Conservation (phyloP, 2,113 vertebrate genomes). For the Vanacampus margaritifer region DNA sequence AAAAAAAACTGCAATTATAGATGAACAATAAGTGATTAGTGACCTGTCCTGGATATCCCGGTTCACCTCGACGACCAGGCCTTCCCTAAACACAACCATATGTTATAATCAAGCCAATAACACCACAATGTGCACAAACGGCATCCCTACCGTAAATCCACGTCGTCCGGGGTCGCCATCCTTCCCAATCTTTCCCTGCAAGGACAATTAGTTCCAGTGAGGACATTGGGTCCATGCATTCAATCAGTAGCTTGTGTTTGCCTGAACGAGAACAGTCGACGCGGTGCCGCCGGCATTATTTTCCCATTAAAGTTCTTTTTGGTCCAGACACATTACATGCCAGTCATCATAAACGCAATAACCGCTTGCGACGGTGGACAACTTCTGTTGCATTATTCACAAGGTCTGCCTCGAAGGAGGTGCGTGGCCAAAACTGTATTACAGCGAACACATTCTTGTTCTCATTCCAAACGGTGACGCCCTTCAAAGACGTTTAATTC, state of each 20-base stretch:
- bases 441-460: neutral
- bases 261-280: neutral
- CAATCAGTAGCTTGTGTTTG: neutral
- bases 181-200: constrained; percentile 85
- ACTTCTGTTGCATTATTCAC: constrained; percentile 1
- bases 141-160: constrained; percentile 73
- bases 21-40: constrained; percentile 4
- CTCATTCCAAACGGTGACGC: neutral
- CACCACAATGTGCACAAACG: neutral
- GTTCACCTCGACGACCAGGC: constrained; percentile 28
- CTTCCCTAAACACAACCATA: constrained; percentile 41
- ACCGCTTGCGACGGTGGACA: neutral
- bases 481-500: neutral
- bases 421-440: neutral
- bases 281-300: neutral
- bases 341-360: constrained; percentile 11
- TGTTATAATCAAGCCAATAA: constrained; percentile 17
- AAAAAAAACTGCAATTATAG: neutral
- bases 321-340: constrained; percentile 1
- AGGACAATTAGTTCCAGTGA: constrained; percentile 24
- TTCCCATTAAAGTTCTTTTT: neutral
- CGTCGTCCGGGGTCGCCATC: constrained; percentile 77
- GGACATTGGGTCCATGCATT: neutral
- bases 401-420: neutral
- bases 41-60: constrained; percentile 46